Percentiles rank a stretch among this genome's conserved stretches.
Conservation (phyloP, 2,888 invertebrate species). For the Elaeidobius kamerunicus region DNA sequence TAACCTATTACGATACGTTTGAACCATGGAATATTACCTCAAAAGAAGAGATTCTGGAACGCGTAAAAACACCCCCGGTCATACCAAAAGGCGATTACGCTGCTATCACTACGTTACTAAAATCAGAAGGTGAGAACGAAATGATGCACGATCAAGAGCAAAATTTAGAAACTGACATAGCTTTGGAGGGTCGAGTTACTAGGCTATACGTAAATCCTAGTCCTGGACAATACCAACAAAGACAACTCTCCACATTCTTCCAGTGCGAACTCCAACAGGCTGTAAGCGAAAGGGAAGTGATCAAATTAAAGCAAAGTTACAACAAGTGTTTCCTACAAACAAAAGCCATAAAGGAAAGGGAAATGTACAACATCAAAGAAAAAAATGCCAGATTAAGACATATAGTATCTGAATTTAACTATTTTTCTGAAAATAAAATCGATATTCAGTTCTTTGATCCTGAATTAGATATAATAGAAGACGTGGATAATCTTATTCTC, state of each 20-base stretch:
- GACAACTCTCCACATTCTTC: constrained; percentile 50
- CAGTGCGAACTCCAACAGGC: constrained; percentile 48
- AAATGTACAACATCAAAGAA: constrained; percentile 61
- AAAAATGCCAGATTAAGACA: constrained; percentile 65
- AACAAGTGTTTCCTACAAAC: constrained; percentile 70
- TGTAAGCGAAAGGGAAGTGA: constrained; percentile 50
- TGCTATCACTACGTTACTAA: constrained; percentile 14
- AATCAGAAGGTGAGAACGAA: too few species aligned
- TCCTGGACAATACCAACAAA: constrained; percentile 49
- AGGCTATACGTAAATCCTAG: constrained; percentile 49
- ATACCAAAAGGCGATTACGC: constrained; percentile 26
- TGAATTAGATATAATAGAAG: constrained; percentile 47
- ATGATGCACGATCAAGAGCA: constrained; percentile 38
- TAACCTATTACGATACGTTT: constrained; percentile 52
- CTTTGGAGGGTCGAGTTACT: constrained; percentile 48
- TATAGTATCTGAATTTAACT: constrained; percentile 59
- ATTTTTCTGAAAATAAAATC: constrained; percentile 50
- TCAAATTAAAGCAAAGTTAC: constrained; percentile 62
- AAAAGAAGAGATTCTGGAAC: too few species aligned
- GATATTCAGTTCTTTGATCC: constrained; percentile 56
- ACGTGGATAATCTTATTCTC: constrained; percentile 20
- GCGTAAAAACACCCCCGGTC: constrained; percentile 11
- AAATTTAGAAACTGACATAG: constrained; percentile 45
- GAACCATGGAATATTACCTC: too few species aligned
- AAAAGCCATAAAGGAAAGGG: constrained; percentile 62